Conservation (phyloP, 2,113 vertebrate genomes). For the Manacus vitellinus region DNA sequence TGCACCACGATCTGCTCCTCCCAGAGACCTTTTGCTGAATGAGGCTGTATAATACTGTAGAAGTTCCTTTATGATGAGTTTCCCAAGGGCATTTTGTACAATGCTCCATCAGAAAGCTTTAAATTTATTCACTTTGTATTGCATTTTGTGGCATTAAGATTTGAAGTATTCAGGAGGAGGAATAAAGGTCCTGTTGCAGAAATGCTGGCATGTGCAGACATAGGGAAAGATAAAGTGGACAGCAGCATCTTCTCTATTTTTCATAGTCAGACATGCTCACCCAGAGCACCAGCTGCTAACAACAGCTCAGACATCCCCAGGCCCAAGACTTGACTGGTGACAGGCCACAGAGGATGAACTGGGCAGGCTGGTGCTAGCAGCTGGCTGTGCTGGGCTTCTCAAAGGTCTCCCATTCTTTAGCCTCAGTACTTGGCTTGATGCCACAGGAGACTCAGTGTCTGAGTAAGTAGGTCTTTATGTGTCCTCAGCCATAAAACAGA, state of each 20-base stretch:
- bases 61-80: background rate
- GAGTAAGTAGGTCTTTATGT: background rate
- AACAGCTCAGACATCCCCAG: background rate
- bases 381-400: background rate
- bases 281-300: background rate
- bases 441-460: background rate
- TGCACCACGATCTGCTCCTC: background rate
- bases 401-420: background rate
- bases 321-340: background rate
- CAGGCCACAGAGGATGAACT: background rate
- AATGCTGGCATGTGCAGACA: background rate
- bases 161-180: background rate
- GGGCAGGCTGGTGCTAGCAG: background rate
- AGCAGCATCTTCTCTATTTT: background rate
- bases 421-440: background rate
- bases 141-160: background rate
- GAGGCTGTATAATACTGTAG: background rate
- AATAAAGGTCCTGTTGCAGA: background rate
- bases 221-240: background rate
- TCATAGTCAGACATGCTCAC: background rate
- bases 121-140: background rate
- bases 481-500: background rate
- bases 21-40: background rate
- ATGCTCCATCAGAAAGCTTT: background rate
- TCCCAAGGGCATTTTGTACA: background rate